Evolutionary conservation across 2,888 invertebrate species (phyloP).

Genomic region (Cheilosia grossa): DNA sequence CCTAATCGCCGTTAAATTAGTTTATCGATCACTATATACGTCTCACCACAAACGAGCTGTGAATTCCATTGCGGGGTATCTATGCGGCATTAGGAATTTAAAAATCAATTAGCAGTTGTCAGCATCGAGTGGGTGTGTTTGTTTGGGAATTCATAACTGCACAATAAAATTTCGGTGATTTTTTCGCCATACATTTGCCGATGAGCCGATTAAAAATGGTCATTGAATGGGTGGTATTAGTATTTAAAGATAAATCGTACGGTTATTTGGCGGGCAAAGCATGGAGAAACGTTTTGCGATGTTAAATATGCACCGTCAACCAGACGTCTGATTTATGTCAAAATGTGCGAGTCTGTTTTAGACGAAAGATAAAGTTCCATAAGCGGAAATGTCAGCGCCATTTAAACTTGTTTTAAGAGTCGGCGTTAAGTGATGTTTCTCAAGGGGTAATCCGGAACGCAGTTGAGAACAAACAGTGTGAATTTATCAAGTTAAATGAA

Average conservation of each 20-base stretch:
- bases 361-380: not conserved
- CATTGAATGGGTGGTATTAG: not conserved
- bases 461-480: too few species aligned
- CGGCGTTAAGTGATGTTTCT: too few species aligned
- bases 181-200: slow-evolving; percentile 5
- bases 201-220: slow-evolving; percentile 32
- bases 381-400: slow-evolving; percentile 17
- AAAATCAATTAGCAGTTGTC: slow-evolving; percentile 35
- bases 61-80: slow-evolving; percentile 9
- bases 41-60: slow-evolving; percentile 12
- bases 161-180: slow-evolving; percentile 8
- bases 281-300: not conserved
- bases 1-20: slow-evolving; percentile 51
- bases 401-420: too few species aligned
- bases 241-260: not conserved
- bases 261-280: not conserved
- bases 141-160: not conserved
- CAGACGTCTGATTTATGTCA: too few species aligned
- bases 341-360: not conserved
- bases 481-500: too few species aligned
- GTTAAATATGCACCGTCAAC: not conserved
- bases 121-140: slow-evolving; percentile 14
- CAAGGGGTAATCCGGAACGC: too few species aligned
- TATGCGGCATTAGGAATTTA: not conserved
- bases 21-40: slow-evolving; percentile 14